Evolutionary conservation across 2,113 vertebrate species (phyloP), one percentile per base, ranked within the genome.

Genomic region (Psittacus erithacus): DNA sequence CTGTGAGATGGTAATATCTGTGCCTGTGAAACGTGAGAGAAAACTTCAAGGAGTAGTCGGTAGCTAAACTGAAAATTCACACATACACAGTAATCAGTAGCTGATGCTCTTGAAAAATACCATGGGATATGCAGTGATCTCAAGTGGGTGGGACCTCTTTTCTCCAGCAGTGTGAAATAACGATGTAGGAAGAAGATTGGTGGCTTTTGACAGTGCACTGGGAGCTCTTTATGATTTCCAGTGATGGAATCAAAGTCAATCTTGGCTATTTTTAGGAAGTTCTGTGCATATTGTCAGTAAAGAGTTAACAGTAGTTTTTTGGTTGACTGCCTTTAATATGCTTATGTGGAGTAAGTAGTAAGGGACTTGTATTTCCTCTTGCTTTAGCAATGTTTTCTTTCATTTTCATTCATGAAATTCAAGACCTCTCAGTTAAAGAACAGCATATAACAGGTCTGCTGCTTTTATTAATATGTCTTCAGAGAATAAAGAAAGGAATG

Each of bases 371-470:
- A 50, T 86, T 96, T 96, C 80, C 65, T 92, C 83, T 84, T 79
- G 60, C 78, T 86, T 96, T 92, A 38, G 63, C 79, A 63, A 67
- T 64, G 27, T 91, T 95, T 88, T 63, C 47, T 95, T 96, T 95
- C 52, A 85, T 59, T 93, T 96, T 86, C 78, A 83, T 95, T 95
- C 25, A 82, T 93, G 70, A 92, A 86, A 89, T 91, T 93, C 74
- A 80, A 94, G 57, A 31, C 44, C 38, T 73, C 65, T 43, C 22
- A 27, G 20, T 80, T 88, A 81, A 93, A 24, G 39, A 50, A 73
- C 59, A 73, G 76, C 13, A 64, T 4, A 10, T 88, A 84, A 68
- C 39, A 79, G 33, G 27, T 59, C 83, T 85, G 44, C 46, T 94
- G 69, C 65, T 84, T 64, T 91, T 76, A 95, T 73, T 63, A 82